Evolutionary conservation across 23 tunicate species (phyloP).

Genomic region (Corella eumyota): DNA sequence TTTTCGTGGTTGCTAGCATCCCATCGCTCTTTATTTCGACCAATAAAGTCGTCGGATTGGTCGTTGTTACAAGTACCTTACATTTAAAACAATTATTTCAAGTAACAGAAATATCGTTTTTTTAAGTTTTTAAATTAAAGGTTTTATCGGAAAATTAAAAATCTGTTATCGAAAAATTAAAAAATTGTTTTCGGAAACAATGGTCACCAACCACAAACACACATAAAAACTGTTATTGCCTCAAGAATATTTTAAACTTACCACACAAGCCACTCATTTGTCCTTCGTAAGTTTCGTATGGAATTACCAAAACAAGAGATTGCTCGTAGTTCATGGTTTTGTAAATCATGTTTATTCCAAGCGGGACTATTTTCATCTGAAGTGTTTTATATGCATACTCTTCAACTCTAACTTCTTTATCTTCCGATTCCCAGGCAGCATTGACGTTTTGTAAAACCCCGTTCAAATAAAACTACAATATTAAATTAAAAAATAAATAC

Average conservation of each 20-base stretch:
- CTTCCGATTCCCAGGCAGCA: constrained; percentile 24
- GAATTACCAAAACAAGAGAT: constrained; percentile 23
- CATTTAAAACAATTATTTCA: no score
- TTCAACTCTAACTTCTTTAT: constrained; percentile 21
- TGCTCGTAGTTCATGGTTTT: constrained; percentile 19
- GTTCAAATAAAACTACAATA: constrained; percentile 29
- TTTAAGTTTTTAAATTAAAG: no score
- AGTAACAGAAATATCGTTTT: no score
- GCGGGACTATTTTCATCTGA: constrained; percentile 6
- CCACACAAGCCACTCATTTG: constrained; percentile 44
- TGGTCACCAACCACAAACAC: no score
- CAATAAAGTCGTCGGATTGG: constrained; percentile 25
- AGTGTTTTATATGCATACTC: constrained; percentile 23
- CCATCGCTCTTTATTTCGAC: background rate
- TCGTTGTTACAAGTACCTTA: constrained; percentile 50
- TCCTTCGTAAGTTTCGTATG: constrained; percentile 38
- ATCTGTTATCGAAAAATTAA: no score
- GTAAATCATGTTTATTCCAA: constrained; percentile 23
- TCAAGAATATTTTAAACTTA: constrained; percentile 8
- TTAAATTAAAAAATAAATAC: no score
- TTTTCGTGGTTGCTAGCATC: background rate
- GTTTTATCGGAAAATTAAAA: no score
- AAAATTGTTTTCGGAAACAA: no score
- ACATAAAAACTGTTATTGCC: no score
- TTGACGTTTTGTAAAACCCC: constrained; percentile 3